These are phyloP conservation scores for Drosophila repletoides DNA, from an alignment of 1,140 invertebrate genomes.

Conservation along the genomic window DNA sequence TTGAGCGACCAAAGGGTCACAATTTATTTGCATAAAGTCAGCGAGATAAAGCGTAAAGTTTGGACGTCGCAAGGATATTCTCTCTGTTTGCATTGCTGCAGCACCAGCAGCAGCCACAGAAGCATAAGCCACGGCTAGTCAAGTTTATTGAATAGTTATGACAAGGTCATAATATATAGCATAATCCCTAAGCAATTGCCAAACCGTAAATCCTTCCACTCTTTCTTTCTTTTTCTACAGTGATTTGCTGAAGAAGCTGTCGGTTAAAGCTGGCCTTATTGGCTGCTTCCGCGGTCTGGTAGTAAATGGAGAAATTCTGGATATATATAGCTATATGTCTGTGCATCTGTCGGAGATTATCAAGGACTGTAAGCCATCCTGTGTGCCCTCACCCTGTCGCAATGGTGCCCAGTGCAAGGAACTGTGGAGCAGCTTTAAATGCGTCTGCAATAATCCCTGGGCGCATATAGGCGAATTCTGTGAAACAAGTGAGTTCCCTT, in stretches of 20 bases:
- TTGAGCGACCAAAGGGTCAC: slow-evolving; percentile 24
- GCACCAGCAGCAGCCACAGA: not conserved
- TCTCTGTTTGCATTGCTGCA: slow-evolving; percentile 23
- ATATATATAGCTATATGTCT: slow-evolving; percentile 97
- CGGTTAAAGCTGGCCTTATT: slow-evolving; percentile 93
- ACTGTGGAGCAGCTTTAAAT: slow-evolving; percentile 95
- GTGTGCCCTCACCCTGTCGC: slow-evolving; percentile 95
- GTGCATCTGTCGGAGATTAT: slow-evolving; percentile 94
- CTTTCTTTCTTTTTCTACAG: slow-evolving; percentile 82
- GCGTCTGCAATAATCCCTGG: slow-evolving; percentile 94
- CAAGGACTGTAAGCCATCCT: slow-evolving; percentile 95
- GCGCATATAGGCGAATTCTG: slow-evolving; percentile 94
- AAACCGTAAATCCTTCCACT: slow-evolving; percentile 1
- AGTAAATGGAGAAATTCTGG: slow-evolving; percentile 94
- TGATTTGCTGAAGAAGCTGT: slow-evolving; percentile 90
- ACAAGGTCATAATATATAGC: slow-evolving; percentile 55
- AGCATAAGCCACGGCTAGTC: slow-evolving; percentile 35
- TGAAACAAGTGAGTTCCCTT: slow-evolving; percentile 93
- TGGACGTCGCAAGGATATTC: slow-evolving; percentile 17
- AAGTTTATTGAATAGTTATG: slow-evolving; percentile 73
- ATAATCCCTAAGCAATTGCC: slow-evolving; percentile 35
- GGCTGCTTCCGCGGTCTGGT: slow-evolving; percentile 96
- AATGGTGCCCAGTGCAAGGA: slow-evolving; percentile 95
- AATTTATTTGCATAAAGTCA: slow-evolving; percentile 73
- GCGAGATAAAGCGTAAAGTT: slow-evolving; percentile 25